Conservation (phyloP, 2,113 vertebrate species). For the Myotis lucifugus region DNA sequence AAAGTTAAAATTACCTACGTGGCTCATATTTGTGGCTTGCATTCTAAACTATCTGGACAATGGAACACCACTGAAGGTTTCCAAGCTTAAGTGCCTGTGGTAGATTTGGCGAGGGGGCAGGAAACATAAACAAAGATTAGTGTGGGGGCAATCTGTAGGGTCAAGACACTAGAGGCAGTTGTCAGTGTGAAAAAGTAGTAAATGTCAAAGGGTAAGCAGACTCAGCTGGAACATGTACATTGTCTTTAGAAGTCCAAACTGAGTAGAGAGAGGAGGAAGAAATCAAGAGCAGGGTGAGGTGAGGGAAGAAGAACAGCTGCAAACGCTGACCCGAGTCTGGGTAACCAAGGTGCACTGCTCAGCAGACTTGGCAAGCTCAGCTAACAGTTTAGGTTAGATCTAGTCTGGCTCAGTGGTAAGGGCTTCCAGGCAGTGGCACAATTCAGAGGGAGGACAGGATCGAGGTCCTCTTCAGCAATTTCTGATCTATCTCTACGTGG, state of each 20-base stretch:
- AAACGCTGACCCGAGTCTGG: neutral
- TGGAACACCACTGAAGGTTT: conserved; percentile 24
- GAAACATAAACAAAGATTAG: conserved; percentile 37
- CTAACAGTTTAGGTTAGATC: neutral
- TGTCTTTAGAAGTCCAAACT: neutral
- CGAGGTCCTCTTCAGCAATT: neutral
- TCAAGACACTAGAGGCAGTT: conserved; percentile 38
- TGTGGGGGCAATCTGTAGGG: neutral
- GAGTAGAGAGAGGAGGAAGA: neutral
- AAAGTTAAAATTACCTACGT: conserved; percentile 19
- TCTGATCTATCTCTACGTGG: neutral
- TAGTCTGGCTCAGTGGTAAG: neutral
- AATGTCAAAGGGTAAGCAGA: conserved; percentile 64
- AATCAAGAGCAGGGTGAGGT: conserved; percentile 26
- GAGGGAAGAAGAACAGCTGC: conserved; percentile 37
- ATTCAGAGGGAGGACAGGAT: neutral
- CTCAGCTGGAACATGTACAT: conserved; percentile 31
- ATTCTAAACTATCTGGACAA: conserved; percentile 35
- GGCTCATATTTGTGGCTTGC: conserved; percentile 23
- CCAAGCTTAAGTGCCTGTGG: conserved; percentile 9
- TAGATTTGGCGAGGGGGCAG: conserved; percentile 7
- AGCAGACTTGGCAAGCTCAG: neutral
- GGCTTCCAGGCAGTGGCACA: neutral
- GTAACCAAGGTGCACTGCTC: neutral
- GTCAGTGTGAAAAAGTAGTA: conserved; percentile 62